Conservation (phyloP, 2,797 vertebrate genomes). For the Scyliorhinus canicula region DNA sequence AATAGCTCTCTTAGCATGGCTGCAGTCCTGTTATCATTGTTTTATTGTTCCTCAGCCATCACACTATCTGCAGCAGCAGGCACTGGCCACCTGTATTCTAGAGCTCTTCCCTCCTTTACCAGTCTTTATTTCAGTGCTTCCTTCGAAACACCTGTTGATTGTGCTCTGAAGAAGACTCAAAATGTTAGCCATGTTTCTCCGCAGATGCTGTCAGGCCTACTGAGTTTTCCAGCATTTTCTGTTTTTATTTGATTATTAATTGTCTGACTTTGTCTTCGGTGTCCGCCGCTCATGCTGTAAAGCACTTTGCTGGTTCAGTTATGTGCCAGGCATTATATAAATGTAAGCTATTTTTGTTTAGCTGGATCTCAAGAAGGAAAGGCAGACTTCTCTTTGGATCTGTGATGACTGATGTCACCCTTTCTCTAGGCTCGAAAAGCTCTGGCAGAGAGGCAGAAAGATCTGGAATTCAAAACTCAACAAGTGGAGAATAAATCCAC, state of each 20-base stretch:
- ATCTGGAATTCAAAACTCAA: conserved; percentile 91
- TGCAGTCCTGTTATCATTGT: not conserved
- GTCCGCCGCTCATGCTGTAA: not conserved
- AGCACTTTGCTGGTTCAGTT: not conserved
- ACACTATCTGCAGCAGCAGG: not conserved
- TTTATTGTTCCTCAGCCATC: not conserved
- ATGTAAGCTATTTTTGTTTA: not conserved
- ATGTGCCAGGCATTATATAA: not conserved
- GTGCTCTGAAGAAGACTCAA: too few species aligned
- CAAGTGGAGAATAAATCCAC: conserved; percentile 91
- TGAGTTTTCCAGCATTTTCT: too few species aligned
- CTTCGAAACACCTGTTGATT: not conserved
- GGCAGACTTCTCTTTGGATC: not conserved
- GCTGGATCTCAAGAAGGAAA: not conserved
- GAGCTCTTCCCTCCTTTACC: not conserved
- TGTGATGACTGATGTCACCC: not conserved
- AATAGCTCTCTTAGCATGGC: not conserved
- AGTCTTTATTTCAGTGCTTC: not conserved
- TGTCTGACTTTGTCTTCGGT: not conserved
- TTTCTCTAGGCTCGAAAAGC: conserved; percentile 77
- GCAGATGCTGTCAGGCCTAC: too few species aligned
- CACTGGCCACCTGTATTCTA: not conserved
- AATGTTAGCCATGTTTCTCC: too few species aligned
- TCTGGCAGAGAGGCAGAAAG: conserved; percentile 86
- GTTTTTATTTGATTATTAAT: too few species aligned